phyloP scores from a whole-genome alignment of 2,797 vertebrate species.

The Sebastes aleutianus region DNA sequence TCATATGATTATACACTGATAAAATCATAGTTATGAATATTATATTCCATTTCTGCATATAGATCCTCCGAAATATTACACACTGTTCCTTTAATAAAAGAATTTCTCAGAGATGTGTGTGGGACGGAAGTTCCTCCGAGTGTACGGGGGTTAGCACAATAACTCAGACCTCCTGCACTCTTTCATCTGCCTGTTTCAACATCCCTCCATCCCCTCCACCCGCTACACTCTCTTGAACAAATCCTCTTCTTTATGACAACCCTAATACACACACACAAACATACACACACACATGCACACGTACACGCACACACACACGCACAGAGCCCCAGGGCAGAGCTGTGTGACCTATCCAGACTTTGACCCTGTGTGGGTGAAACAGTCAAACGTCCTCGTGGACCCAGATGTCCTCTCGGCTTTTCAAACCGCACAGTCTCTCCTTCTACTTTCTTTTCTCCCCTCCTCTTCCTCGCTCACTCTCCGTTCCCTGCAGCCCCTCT shows the following conservation, averaged over 20 bases:
- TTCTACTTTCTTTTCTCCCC: constrained; percentile 42
- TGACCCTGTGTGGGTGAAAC: constrained; percentile 68
- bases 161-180: constrained; percentile 65
- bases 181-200: constrained; percentile 71
- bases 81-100: constrained; percentile 9
- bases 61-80: too few species aligned
- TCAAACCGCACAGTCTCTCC: constrained; percentile 46
- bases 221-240: constrained; percentile 62
- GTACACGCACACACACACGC: neutral
- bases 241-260: constrained; percentile 61
- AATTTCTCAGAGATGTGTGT: constrained; percentile 34
- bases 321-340: constrained; percentile 24
- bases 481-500: constrained; percentile 64
- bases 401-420: constrained; percentile 63
- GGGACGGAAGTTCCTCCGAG: constrained; percentile 50
- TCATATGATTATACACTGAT: too few species aligned
- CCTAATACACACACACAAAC: neutral
- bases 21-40: too few species aligned
- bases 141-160: constrained; percentile 68
- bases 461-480: constrained; percentile 45
- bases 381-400: constrained; percentile 55
- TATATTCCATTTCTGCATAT: too few species aligned
- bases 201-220: constrained; percentile 46
- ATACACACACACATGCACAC: neutral
- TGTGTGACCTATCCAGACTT: constrained; percentile 57